A percentile compares a stretch with the other conserved stretches of the same genome.
Conservation (phyloP, 2,888 invertebrate genomes). For the Philopedon plagiatum region DNA sequence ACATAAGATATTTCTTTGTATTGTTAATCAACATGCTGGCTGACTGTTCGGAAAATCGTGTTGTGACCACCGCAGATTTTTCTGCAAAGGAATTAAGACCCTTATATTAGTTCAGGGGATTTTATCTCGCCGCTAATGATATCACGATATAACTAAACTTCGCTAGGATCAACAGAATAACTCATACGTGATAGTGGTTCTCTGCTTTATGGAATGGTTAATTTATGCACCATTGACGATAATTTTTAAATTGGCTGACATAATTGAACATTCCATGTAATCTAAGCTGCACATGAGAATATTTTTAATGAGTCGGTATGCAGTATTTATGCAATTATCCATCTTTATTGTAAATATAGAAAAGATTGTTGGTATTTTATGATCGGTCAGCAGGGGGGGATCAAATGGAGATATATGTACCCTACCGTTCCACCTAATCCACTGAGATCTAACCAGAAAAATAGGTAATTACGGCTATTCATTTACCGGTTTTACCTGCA, state of each 20-base stretch:
- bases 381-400: neutral
- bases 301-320: conserved; percentile 16
- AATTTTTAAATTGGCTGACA: conserved; percentile 20
- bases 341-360: conserved; percentile 3
- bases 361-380: conserved; percentile 22
- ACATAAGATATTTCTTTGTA: no score
- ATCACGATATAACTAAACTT: neutral
- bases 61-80: no score
- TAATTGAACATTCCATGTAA: conserved; percentile 20
- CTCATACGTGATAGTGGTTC: neutral
- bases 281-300: conserved; percentile 2
- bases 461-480: conserved; percentile 5
- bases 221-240: conserved; percentile 23
- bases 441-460: neutral
- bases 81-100: no score
- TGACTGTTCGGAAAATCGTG: no score
- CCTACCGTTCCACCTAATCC: neutral
- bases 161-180: neutral
- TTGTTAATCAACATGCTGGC: no score
- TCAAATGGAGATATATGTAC: neutral
- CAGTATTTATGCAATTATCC: conserved; percentile 14
- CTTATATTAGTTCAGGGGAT: no score
- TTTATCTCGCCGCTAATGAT: neutral
- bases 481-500: neutral
- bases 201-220: conserved; percentile 6